A percentile compares a stretch with the other conserved stretches of the same genome.
phyloP scores from a whole-genome alignment of 2,888 invertebrate species.

The Cosmia trapezina region DNA sequence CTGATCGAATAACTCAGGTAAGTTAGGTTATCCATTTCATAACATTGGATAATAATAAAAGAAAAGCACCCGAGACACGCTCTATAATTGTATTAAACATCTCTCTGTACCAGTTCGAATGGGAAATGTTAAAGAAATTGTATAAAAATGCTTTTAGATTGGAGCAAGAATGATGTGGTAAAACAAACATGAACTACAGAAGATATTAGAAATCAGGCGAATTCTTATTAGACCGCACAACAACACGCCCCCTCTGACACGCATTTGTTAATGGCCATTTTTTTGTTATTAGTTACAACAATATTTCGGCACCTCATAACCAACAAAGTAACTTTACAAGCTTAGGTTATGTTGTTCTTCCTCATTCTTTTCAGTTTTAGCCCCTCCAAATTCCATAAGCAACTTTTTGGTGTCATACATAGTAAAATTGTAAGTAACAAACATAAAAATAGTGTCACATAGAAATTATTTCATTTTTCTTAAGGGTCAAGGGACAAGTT shows the following conservation, averaged over 20 bases:
- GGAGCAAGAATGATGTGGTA: background rate
- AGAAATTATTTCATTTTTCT: background rate
- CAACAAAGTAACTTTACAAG: conserved; percentile 16
- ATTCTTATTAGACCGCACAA: background rate
- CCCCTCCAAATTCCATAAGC: too few relatives aligned
- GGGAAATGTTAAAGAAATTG: background rate
- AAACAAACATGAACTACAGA: background rate
- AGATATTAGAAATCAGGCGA: background rate
- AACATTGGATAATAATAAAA: conserved; percentile 60
- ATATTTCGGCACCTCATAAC: background rate
- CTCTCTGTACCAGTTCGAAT: background rate
- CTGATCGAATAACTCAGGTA: conserved; percentile 97
- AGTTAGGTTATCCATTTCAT: conserved; percentile 77
- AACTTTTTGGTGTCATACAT: too few relatives aligned
- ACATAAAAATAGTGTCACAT: background rate
- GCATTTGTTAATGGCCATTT: background rate
- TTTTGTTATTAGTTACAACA: background rate
- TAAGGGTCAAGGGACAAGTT: background rate
- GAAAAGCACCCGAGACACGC: conserved; percentile 4
- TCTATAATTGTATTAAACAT: conserved; percentile 12
- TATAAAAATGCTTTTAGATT: background rate
- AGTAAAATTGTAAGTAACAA: conserved; percentile 5
- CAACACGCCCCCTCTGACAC: background rate
- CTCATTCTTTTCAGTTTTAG: background rate
- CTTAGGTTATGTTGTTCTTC: conserved; percentile 10